Conservation (phyloP, 1,140 invertebrate species). For the Hermatobates lingyangjiaoensis region DNA sequence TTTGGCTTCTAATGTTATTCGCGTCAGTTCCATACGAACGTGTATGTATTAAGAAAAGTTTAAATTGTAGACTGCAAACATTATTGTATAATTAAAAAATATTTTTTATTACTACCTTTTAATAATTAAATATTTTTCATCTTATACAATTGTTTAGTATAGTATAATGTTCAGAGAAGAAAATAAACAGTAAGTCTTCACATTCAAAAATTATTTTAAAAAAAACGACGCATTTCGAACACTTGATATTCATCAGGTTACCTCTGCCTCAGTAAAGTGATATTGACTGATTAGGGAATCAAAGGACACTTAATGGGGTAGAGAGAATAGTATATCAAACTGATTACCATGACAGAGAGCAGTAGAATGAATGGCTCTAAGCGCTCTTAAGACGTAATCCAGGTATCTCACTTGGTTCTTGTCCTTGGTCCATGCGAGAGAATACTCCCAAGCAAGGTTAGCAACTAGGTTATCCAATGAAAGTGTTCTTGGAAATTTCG, state of each 20-base stretch:
- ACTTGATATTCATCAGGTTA: neutral
- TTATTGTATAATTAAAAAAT: too few relatives aligned
- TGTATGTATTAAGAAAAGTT: too few relatives aligned
- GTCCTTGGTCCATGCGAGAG: conserved; percentile 65
- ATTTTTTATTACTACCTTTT: too few relatives aligned
- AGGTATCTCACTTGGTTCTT: conserved; percentile 43
- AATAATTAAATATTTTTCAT: too few relatives aligned
- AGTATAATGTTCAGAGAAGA: too few relatives aligned
- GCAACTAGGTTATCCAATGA: conserved; percentile 32
- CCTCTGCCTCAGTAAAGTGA: neutral
- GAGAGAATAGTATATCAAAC: neutral
- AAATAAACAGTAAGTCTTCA: too few relatives aligned
- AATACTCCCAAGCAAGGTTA: conserved; percentile 80
- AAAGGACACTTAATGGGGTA: neutral
- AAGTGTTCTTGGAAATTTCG: neutral
- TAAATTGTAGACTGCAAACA: too few relatives aligned
- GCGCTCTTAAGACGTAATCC: conserved; percentile 37
- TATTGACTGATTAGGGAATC: neutral
- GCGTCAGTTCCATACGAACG: too few relatives aligned
- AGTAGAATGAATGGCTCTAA: conserved; percentile 36
- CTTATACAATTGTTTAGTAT: too few relatives aligned
- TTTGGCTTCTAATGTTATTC: too few relatives aligned
- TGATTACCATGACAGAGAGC: conserved; percentile 40
- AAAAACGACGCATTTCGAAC: too few relatives aligned
- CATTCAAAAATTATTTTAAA: too few relatives aligned